phyloP scores from a whole-genome alignment of 2,888 invertebrate genomes.

The Spialia ferax region DNA sequence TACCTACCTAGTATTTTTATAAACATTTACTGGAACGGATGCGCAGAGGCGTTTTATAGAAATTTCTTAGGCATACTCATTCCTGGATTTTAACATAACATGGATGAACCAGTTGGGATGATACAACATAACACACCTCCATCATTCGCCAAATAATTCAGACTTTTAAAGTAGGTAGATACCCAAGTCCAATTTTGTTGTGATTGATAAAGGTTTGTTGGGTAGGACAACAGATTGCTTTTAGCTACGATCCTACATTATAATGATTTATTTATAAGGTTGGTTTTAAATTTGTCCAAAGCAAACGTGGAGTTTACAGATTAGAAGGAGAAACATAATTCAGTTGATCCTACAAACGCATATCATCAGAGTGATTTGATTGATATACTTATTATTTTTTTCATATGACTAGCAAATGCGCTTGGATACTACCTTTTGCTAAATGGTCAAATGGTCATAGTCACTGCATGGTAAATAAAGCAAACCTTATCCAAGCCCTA shows the following conservation, averaged over 20 bases:
- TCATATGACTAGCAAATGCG: too few species aligned
- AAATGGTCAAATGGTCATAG: too few species aligned
- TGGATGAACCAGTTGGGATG: too few species aligned
- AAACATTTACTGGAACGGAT: not conserved
- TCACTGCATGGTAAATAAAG: too few species aligned
- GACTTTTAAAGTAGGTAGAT: not conserved
- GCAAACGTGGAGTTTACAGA: not conserved
- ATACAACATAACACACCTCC: not conserved
- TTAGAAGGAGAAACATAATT: too few species aligned
- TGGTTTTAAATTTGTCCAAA: not conserved
- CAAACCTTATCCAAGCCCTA: too few species aligned
- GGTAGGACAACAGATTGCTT: slow-evolving; percentile 3
- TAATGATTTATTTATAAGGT: not conserved
- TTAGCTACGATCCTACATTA: not conserved
- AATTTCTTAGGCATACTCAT: not conserved
- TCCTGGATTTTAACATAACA: not conserved
- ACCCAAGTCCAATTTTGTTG: slow-evolving; percentile 3
- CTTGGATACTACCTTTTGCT: too few species aligned
- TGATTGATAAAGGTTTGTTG: slow-evolving; percentile 1
- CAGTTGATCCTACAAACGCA: too few species aligned
- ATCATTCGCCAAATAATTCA: not conserved
- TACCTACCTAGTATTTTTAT: slow-evolving; percentile 5
- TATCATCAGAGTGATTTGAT: too few species aligned
- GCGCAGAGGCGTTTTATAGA: not conserved
- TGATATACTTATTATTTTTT: too few species aligned